Evolutionary conservation across 1,140 invertebrate genomes (phyloP).

Genomic region (Telenomus remus): DNA sequence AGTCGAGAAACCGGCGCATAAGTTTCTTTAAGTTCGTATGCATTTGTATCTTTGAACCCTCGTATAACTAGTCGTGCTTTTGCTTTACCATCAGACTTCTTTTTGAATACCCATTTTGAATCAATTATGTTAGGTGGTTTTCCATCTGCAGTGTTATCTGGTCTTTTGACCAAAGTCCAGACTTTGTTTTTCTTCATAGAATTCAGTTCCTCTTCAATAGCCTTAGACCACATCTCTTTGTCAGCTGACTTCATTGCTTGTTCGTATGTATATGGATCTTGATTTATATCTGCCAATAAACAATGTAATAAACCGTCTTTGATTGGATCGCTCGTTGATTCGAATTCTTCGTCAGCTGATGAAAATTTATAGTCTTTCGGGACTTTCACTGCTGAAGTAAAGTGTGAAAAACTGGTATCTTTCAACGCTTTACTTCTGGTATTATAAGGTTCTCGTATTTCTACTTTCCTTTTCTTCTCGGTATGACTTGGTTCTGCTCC

Average conservation of each 20-base stretch:
- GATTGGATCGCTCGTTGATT: not conserved
- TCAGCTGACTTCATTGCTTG: conserved; percentile 11
- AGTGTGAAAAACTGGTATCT: not conserved
- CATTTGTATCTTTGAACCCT: conserved; percentile 24
- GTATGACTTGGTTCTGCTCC: not conserved
- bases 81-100: conserved; percentile 1
- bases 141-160: not conserved
- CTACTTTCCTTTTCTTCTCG: not conserved
- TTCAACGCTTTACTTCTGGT: not conserved
- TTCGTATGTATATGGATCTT: conserved; percentile 13
- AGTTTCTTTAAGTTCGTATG: conserved; percentile 58
- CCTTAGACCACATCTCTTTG: conserved; percentile 34
- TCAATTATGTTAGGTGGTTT: conserved; percentile 21
- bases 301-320: not conserved
- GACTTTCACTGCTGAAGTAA: not conserved
- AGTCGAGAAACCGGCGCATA: conserved; percentile 36
- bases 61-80: conserved; percentile 20
- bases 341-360: not conserved
- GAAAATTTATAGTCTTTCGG: not conserved
- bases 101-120: conserved; percentile 12
- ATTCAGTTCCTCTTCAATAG: conserved; percentile 19
- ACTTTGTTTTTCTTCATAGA: conserved; percentile 19
- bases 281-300: conserved; percentile 3
- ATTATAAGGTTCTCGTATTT: not conserved
- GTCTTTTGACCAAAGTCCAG: conserved; percentile 9